phyloP scores from a whole-genome alignment of 2,797 vertebrate species.

The Phylloscopus collybita region DNA sequence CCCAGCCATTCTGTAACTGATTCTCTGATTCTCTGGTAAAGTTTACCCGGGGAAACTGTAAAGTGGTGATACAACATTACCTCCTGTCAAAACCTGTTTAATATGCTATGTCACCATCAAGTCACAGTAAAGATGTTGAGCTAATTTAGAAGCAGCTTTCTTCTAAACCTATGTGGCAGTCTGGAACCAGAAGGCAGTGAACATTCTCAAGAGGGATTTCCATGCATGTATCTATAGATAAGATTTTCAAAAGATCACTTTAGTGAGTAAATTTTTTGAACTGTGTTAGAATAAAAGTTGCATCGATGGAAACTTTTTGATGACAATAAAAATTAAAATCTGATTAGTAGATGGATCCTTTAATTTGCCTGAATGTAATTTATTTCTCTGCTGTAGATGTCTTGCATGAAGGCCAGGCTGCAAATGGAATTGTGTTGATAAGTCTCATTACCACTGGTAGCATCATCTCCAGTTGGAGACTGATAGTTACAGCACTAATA shows the following conservation, averaged over 20 bases:
- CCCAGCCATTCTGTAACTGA: neutral
- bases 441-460: constrained; percentile 2
- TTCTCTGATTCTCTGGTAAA: neutral
- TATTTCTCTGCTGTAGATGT: neutral
- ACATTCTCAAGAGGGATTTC: neutral
- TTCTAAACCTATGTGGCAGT: neutral
- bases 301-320: neutral
- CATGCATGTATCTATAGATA: neutral
- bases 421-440: constrained; percentile 48
- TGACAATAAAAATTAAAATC: neutral
- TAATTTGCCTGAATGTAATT: constrained; percentile 34
- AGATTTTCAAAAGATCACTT: neutral
- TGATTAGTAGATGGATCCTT: constrained; percentile 4
- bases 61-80: neutral
- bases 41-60: neutral
- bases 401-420: constrained; percentile 31
- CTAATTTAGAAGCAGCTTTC: neutral
- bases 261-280: neutral
- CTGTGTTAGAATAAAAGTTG: neutral
- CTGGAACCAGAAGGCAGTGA: neutral
- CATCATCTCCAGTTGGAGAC: neutral
- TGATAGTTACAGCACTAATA: neutral
- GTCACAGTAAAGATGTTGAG: neutral
- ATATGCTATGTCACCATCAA: neutral
- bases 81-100: neutral